A percentile compares a stretch with the other conserved stretches of the same genome.
Evolutionary conservation across 2,113 vertebrate species (phyloP).

Genomic region (Syngnathus floridae): DNA sequence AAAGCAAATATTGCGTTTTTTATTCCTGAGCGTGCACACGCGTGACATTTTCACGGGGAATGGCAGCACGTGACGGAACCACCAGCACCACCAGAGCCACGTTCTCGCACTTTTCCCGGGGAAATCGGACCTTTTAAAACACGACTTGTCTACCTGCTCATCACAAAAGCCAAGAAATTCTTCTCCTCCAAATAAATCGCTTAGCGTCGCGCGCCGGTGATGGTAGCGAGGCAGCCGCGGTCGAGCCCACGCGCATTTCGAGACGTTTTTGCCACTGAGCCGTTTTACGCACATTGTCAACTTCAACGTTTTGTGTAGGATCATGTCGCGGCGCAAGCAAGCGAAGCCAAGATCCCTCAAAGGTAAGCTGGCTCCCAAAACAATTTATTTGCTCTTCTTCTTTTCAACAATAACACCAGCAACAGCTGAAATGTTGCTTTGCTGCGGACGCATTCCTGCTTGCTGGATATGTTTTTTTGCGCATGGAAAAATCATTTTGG

Average conservation of each 20-base stretch:
- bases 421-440: background rate
- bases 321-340: constrained; percentile 98
- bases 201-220: constrained; percentile 35
- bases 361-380: constrained; percentile 80
- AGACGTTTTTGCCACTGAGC: constrained; percentile 45
- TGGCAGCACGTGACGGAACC: constrained; percentile 70
- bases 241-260: constrained; percentile 55
- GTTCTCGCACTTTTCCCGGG: constrained; percentile 67
- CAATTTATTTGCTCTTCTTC: background rate
- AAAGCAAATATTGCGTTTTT: constrained; percentile 64
- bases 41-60: constrained; percentile 63
- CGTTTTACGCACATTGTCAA: constrained; percentile 66
- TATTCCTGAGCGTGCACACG: constrained; percentile 63
- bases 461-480: background rate
- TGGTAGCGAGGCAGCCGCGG: constrained; percentile 54
- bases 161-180: constrained; percentile 38
- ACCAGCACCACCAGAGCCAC: background rate
- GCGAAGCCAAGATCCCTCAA: constrained; percentile 98
- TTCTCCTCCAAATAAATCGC: background rate
- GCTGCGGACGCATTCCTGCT: background rate
- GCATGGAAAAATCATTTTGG: constrained; percentile 1
- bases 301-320: constrained; percentile 96
- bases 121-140: constrained; percentile 49
- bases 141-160: constrained; percentile 50
- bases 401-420: background rate